Conservation (phyloP, 2,113 vertebrate genomes). For the Lonchura striata region DNA sequence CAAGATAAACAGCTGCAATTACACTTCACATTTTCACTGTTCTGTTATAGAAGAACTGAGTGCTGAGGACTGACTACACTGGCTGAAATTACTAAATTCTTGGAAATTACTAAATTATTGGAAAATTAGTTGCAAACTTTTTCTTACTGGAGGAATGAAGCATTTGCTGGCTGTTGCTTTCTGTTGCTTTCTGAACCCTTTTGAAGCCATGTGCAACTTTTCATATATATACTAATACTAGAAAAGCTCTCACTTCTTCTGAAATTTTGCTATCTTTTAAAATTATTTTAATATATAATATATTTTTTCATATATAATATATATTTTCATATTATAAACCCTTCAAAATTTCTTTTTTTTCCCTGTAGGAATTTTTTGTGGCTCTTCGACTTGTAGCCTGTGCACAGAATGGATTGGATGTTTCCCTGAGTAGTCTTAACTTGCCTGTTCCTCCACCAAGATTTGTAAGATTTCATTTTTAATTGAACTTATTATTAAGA, state of each 20-base stretch:
- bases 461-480: conserved; percentile 87
- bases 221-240: neutral
- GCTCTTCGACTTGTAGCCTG: conserved; percentile 93
- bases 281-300: neutral
- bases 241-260: neutral
- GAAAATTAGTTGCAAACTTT: neutral
- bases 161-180: neutral
- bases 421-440: conserved; percentile 87
- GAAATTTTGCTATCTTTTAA: neutral
- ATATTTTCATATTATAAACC: neutral
- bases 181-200: neutral
- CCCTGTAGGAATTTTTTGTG: conserved; percentile 93
- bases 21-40: neutral
- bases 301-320: neutral
- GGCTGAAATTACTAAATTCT: neutral
- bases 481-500: neutral
- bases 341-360: neutral
- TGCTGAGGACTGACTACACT: neutral
- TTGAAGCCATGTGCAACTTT: neutral
- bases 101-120: neutral
- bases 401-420: conserved; percentile 96
- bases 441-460: conserved; percentile 89
- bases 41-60: neutral
- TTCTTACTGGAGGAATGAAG: neutral
- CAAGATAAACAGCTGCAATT: neutral